Conservation (phyloP, 2,888 invertebrate genomes). For the Diadromus collaris region DNA sequence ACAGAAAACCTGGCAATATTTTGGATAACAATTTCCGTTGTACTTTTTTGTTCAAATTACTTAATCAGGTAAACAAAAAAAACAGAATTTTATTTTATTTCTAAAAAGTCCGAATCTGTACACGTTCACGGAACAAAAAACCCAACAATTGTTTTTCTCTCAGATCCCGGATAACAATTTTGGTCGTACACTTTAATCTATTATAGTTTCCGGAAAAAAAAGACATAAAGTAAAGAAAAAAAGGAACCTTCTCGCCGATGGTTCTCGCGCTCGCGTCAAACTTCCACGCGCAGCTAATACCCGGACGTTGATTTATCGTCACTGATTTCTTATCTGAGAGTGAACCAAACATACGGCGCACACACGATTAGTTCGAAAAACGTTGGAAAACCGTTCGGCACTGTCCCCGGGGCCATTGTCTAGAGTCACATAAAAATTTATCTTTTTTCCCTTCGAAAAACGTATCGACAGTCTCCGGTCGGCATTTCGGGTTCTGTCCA, state of each 20-base stretch:
- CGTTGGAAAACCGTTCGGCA: conserved; percentile 38
- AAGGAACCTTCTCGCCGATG: background rate
- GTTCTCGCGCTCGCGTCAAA: background rate
- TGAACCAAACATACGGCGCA: conserved; percentile 50
- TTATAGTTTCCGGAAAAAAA: too few relatives aligned
- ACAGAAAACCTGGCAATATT: too few relatives aligned
- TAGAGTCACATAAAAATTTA: conserved; percentile 65
- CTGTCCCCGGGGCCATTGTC: conserved; percentile 61
- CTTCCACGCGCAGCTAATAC: background rate
- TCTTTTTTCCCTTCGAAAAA: conserved; percentile 43
- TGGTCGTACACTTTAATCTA: too few relatives aligned
- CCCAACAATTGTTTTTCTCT: too few relatives aligned
- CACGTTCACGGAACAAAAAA: too few relatives aligned
- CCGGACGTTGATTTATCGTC: conserved; percentile 18
- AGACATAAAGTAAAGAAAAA: background rate
- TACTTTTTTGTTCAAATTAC: too few relatives aligned
- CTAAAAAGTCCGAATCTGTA: too few relatives aligned
- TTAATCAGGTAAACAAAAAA: too few relatives aligned
- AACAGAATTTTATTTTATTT: too few relatives aligned
- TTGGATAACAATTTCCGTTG: too few relatives aligned
- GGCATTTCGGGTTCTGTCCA: conserved; percentile 12
- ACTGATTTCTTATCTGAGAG: conserved; percentile 20
- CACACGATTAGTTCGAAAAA: conserved; percentile 56
- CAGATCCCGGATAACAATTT: too few relatives aligned
- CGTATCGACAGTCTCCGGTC: background rate